Evolutionary conservation across 2,888 invertebrate species (phyloP).

Genomic region (Ischnus inquisitorius): DNA sequence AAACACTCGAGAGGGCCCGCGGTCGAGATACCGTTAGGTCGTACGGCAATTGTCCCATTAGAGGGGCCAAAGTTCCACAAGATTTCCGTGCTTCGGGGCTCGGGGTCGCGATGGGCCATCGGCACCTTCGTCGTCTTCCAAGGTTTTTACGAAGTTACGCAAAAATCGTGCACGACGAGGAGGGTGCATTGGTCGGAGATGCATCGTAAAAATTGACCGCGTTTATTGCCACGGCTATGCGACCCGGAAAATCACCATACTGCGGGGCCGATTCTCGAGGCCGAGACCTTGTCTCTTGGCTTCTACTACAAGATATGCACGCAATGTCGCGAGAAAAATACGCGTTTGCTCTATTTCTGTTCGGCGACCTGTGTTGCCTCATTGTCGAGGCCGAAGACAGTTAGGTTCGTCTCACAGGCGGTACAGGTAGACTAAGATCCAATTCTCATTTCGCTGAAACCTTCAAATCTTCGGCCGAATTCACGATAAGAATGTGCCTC

Average conservation of each 20-base stretch:
- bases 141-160: slow-evolving; percentile 72
- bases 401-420: slow-evolving; percentile 22
- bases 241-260: slow-evolving; percentile 62
- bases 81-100: neutral
- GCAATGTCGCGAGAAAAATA: slow-evolving; percentile 49
- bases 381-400: slow-evolving; percentile 33
- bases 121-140: slow-evolving; percentile 52
- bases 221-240: slow-evolving; percentile 58
- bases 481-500: slow-evolving; percentile 53
- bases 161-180: slow-evolving; percentile 56
- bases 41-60: slow-evolving; percentile 74
- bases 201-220: slow-evolving; percentile 66
- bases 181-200: slow-evolving; percentile 40
- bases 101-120: slow-evolving; percentile 31
- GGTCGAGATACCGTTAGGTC: slow-evolving; percentile 80
- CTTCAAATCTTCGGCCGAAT: slow-evolving; percentile 41
- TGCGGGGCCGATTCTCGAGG: slow-evolving; percentile 59
- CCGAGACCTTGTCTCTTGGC: slow-evolving; percentile 56
- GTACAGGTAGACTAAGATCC: slow-evolving; percentile 42
- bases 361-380: slow-evolving; percentile 50
- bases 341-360: slow-evolving; percentile 59
- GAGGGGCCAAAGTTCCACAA: slow-evolving; percentile 43
- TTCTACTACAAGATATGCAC: neutral
- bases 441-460: slow-evolving; percentile 35
- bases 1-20: slow-evolving; percentile 78